Percentiles rank a stretch among this genome's conserved stretches.
Conservation (phyloP, 2,113 vertebrate genomes). For the Antechinus flavipes region DNA sequence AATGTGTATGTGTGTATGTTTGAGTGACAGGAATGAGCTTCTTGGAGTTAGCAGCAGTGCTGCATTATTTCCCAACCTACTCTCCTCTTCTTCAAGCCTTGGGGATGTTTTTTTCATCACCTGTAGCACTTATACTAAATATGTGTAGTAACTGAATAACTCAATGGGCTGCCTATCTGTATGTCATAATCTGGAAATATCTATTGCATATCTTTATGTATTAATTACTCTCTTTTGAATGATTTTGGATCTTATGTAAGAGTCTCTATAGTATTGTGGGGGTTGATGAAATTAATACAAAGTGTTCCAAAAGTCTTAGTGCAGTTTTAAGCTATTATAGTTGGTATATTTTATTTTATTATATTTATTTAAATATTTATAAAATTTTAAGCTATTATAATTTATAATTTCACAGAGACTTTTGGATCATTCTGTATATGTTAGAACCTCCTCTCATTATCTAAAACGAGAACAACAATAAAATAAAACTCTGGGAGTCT, state of each 20-base stretch:
- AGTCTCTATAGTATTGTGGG: neutral
- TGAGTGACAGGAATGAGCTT: neutral
- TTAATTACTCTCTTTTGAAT: neutral
- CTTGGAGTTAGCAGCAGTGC: neutral
- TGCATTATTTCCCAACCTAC: neutral
- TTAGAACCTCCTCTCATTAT: neutral
- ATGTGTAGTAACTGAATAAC: neutral
- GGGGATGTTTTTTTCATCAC: neutral
- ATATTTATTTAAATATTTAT: too few species aligned
- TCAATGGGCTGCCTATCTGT: neutral
- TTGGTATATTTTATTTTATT: neutral
- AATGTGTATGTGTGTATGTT: neutral
- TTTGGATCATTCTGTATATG: neutral
- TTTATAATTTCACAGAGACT: too few species aligned
- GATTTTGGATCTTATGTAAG: neutral
- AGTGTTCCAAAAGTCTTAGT: neutral
- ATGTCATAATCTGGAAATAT: neutral
- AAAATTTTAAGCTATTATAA: too few species aligned
- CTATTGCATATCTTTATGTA: neutral
- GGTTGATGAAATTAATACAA: neutral
- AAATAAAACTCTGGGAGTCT: neutral
- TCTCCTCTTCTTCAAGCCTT: neutral
- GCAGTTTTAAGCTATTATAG: neutral
- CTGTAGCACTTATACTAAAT: neutral
- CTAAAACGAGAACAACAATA: neutral